Base-by-base conservation (phyloP, 2,113 vertebrate species). In the Struthidea cinerea region DNA sequence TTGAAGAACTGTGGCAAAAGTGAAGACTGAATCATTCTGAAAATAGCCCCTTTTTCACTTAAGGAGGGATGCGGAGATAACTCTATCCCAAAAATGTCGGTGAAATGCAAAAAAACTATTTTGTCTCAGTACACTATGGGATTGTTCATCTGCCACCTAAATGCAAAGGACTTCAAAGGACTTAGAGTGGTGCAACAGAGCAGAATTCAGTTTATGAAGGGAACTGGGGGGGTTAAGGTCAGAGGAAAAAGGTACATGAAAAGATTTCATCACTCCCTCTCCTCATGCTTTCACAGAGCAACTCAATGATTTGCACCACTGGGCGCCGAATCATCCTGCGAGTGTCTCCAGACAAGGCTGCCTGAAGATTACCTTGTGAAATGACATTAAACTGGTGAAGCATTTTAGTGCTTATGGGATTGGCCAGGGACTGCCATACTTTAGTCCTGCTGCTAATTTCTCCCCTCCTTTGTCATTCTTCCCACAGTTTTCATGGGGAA, bases 291-390 rank as follows among this genome's bases (percentile, higher is more conserved):
- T 57, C 47, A 21, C 35, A 14, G 88, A 70, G 52, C 49, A 47
- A 9, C 85, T 89, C 94, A 90, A 39, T 89, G 85, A 94, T 97
- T 96, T 94, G 94, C 93, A 96, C 90, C 92, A 47, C 79, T 97
- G 96, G 94, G 87, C 39, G 0, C 67, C 3, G 12, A 73, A 83
- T 83, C 83, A 92, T 84, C 64, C 93, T 71, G 75, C 5, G 15
- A 68, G 68, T 33, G 76, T 88, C 90, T 86, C 76, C 63, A 68
- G 96, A 90, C 93, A 87, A 87, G 91, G 91, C 91, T 93, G 91
- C 60, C 71, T 95, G 84, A 56, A 90, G 93, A 94, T 93, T 87
- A 76, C 68, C 83, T 90, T 82, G 85, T 46, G 86, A 95, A 93
- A 96, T 87, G 73, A 84, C 88, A 96, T 92, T 81, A 92, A 96